Evolutionary conservation across 53 echinoderm and acorn worm genomes (phyloP), one percentile per base, ranked within the genome.

Genomic region (Mesocentrotus franciscanus): DNA sequence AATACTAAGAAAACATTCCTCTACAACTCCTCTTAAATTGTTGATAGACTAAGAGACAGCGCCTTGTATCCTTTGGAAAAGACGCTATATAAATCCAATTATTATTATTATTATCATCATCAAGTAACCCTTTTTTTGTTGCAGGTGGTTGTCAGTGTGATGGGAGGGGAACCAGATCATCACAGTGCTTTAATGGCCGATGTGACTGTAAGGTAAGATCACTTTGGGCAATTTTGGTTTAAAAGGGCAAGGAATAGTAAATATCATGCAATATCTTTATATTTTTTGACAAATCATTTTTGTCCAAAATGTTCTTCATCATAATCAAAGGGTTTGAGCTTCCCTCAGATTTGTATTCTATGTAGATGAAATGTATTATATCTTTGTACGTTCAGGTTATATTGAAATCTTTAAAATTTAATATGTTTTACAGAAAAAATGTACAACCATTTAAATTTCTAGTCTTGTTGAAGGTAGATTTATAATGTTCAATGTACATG

Each of bases 191-290:
- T 26, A 92, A 96, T 39, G 94, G 64, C 8, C 18, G n/a, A 15
- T 97, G 97, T 74, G 90, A 91, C 71, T 97, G 97, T 71, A 97
- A 97, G 97, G 97, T 97, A 94, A 71, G 96, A n/a, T 71, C 71
- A 75, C 32, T 20, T 16, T 0, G 18, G 22, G 22, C 66, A 20
- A 2, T 20, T 20, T 6, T 66, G 22, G 66, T 66, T 39, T 39
- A 39, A 39, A 39, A 39, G 39, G 39, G 66, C 66, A 20, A 6
- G 22, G 22, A 66, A 39, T 39, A 39, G 39, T 39, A 39, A 39
- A 39, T 39, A 39, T 39, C 1, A 39, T 39, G 39, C 39, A 39
- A 39, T 39, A 39, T 39, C 39, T 39, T 39, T 1, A 39, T 39
- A 1, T 39, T 39, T 39, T 39, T 39, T 1, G 39, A 39, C 39